A percentile compares a stretch with the other conserved stretches of the same genome.
Conservation (phyloP, 2,888 invertebrate genomes). For the Stenotaenia linearis region DNA sequence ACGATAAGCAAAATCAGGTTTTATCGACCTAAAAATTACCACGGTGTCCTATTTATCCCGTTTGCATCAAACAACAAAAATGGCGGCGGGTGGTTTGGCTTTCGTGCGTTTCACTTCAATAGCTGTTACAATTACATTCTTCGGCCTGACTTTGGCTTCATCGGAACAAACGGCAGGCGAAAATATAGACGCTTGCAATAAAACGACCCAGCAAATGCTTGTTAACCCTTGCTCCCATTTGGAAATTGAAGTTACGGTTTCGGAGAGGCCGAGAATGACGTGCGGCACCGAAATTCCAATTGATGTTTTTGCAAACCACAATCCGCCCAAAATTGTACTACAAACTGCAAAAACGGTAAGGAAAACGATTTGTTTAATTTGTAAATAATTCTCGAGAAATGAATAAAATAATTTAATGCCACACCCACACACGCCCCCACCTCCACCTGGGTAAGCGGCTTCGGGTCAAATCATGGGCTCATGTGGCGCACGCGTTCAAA, state of each 20-base stretch:
- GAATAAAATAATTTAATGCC: too few species aligned
- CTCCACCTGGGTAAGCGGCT: too few species aligned
- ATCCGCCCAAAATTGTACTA: neutral
- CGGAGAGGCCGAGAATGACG: neutral
- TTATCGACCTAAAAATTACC: too few species aligned
- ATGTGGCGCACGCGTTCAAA: too few species aligned
- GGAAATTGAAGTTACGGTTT: neutral
- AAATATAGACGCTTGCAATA: neutral
- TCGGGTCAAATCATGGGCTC: too few species aligned
- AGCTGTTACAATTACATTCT: neutral
- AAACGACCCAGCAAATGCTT: neutral
- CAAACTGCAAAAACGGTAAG: neutral
- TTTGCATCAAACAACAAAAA: neutral
- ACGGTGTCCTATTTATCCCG: too few species aligned
- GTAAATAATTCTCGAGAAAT: too few species aligned
- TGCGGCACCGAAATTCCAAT: neutral
- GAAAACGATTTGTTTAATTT: neutral
- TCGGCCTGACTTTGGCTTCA: neutral
- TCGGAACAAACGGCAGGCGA: too few species aligned
- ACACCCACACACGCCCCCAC: too few species aligned
- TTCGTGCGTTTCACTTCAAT: neutral
- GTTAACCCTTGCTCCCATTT: neutral
- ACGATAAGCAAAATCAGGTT: too few species aligned
- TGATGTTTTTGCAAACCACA: neutral
- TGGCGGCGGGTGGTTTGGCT: neutral